A percentile compares a stretch with the other conserved stretches of the same genome.
Conservation (phyloP, 2,888 invertebrate species). For the Leptopilina myrica region DNA sequence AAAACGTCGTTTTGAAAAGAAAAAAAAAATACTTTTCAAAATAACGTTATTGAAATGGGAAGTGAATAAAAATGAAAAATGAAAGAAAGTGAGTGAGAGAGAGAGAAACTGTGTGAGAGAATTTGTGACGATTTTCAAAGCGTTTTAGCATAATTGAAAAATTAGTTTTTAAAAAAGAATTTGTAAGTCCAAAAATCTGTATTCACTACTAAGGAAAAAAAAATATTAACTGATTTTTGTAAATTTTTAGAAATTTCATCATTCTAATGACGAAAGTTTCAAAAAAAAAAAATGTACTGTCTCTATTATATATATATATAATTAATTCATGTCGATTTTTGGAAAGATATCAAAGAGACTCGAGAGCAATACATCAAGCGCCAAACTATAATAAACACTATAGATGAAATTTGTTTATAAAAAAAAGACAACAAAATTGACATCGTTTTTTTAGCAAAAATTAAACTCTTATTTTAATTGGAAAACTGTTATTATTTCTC, state of each 20-base stretch:
- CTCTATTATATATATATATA: constrained; percentile 22
- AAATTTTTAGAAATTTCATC: constrained; percentile 23
- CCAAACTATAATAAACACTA: constrained; percentile 18
- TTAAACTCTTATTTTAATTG: constrained; percentile 38
- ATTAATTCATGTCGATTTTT: constrained; percentile 7
- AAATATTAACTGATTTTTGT: constrained; percentile 32
- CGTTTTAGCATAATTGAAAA: constrained; percentile 8
- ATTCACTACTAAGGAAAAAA: not conserved
- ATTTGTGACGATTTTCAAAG: constrained; percentile 22
- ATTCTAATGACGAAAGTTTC: not conserved
- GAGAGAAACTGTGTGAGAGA: not conserved
- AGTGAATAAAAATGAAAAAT: not conserved
- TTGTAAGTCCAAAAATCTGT: constrained; percentile 17
- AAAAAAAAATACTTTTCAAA: constrained; percentile 6
- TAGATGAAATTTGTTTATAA: constrained; percentile 16
- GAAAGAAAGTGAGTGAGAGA: no score
- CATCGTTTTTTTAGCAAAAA: constrained; percentile 34
- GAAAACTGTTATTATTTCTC: constrained; percentile 1
- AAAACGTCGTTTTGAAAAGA: constrained; percentile 41
- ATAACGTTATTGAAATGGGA: not conserved
- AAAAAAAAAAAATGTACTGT: constrained; percentile 10
- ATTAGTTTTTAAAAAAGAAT: constrained; percentile 13
- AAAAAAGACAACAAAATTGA: constrained; percentile 4
- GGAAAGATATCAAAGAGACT: constrained; percentile 20
- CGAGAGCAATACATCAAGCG: constrained; percentile 8